Conservation (phyloP, 2,113 vertebrate species). For the Marmota monax region DNA sequence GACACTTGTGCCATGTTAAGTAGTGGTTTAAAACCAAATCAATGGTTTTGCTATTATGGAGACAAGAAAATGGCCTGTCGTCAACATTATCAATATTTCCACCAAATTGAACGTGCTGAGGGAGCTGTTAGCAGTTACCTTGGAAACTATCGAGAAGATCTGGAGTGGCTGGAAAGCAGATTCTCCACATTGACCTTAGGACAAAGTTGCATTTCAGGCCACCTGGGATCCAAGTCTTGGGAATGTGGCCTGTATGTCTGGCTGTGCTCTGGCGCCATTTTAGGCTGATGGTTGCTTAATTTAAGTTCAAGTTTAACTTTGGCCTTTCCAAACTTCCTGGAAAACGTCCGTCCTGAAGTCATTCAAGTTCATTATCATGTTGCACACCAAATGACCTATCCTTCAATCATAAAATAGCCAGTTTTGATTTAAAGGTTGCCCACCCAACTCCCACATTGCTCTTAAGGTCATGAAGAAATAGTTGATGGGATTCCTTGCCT, state of each 20-base stretch:
- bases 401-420: not conserved
- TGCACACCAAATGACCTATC: not conserved
- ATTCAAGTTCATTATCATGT: not conserved
- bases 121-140: not conserved
- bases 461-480: not conserved
- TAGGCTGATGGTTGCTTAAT: not conserved
- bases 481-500: not conserved
- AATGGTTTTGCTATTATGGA: not conserved
- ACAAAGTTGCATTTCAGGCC: not conserved
- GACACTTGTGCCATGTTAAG: not conserved
- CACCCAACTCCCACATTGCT: not conserved
- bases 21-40: slow-evolving; percentile 8
- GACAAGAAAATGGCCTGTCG: not conserved
- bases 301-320: not conserved
- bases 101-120: not conserved
- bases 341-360: not conserved
- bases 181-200: not conserved
- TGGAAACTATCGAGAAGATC: not conserved
- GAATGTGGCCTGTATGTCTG: not conserved
- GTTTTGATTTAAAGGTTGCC: not conserved
- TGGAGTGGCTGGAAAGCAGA: not conserved
- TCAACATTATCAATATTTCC: not conserved
- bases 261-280: not conserved
- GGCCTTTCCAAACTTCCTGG: not conserved
- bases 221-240: not conserved